A percentile compares a stretch with the other conserved stretches of the same genome.
phyloP scores from a whole-genome alignment of 2,113 vertebrate genomes.

The Mustelus asterias region DNA sequence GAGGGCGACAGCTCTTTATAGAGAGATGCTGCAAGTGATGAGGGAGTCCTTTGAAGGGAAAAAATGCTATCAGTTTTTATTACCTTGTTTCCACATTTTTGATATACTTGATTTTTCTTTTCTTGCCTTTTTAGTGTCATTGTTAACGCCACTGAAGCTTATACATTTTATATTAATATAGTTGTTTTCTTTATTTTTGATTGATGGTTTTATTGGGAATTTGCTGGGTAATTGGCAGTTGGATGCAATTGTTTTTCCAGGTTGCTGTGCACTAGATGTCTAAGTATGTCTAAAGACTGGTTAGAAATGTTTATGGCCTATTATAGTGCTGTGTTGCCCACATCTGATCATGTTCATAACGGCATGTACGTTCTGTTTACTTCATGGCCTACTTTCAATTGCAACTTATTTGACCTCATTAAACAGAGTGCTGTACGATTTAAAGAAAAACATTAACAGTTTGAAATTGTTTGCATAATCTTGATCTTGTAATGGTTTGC shows the following conservation, averaged over 20 bases:
- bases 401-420: not conserved
- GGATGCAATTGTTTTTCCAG: not conserved
- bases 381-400: not conserved
- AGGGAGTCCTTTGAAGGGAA: not conserved
- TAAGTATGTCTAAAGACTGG: not conserved
- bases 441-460: not conserved
- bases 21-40: not conserved
- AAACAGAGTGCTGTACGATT: not conserved
- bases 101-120: not conserved
- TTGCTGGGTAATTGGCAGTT: not conserved
- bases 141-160: not conserved
- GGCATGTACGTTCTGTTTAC: not conserved
- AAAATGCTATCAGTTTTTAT: not conserved
- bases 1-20: not conserved
- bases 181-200: too few relatives aligned
- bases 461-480: not conserved
- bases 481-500: not conserved
- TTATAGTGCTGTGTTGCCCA: not conserved
- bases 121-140: not conserved
- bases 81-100: not conserved
- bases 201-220: too few relatives aligned
- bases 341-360: not conserved
- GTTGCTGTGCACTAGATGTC: not conserved
- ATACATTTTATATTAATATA: not conserved
- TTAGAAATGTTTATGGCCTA: not conserved